Conservation (phyloP, 2,888 invertebrate genomes). For the Fragum sueziense region DNA sequence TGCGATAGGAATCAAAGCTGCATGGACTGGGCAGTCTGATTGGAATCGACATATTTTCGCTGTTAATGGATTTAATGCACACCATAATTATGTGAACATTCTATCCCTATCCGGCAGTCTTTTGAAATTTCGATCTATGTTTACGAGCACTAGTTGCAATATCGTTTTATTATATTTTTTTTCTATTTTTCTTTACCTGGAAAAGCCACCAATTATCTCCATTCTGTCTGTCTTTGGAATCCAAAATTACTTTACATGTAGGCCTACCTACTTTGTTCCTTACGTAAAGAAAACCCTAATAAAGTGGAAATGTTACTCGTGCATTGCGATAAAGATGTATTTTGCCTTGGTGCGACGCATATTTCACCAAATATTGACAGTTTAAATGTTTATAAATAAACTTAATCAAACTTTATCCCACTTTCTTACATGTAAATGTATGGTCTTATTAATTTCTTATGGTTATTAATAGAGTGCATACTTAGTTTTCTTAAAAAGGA, state of each 20-base stretch:
- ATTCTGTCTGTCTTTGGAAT: neutral
- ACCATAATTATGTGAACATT: too few species aligned
- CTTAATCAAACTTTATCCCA: neutral
- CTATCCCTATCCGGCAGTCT: too few species aligned
- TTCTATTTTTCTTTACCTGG: too few species aligned
- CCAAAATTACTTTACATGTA: neutral
- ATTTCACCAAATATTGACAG: neutral
- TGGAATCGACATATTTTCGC: too few species aligned
- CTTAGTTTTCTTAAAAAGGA: neutral
- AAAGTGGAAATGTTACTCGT: neutral
- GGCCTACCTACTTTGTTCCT: neutral
- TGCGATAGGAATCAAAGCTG: too few species aligned
- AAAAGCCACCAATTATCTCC: neutral
- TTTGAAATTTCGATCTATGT: too few species aligned
- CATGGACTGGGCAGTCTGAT: too few species aligned
- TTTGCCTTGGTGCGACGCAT: neutral
- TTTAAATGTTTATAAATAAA: conserved; percentile 3
- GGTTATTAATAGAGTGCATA: neutral
- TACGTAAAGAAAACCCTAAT: neutral
- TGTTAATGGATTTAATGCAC: too few species aligned
- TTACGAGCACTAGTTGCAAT: too few species aligned
- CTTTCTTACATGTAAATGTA: neutral
- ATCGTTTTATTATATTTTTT: too few species aligned
- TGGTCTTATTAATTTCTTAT: neutral
- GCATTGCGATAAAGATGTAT: neutral